Evolutionary conservation across 2,797 vertebrate genomes (phyloP).

Genomic region (Heterohyrax brucei): DNA sequence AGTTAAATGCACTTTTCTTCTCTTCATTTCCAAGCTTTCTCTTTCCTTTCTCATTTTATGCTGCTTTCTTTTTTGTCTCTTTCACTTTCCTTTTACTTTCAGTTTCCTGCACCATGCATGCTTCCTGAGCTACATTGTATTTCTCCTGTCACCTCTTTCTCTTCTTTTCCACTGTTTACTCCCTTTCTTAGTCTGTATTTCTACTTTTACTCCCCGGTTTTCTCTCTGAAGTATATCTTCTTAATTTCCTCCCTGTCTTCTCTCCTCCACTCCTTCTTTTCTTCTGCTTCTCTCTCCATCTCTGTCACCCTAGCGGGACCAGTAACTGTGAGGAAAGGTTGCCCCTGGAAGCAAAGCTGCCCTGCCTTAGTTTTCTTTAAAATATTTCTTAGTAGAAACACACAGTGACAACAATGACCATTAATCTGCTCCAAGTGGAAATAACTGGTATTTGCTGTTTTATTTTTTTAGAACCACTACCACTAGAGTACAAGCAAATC

Average conservation of each 20-base stretch:
- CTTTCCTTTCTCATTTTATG: constrained; percentile 31
- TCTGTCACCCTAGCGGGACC: neutral
- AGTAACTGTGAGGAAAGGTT: neutral
- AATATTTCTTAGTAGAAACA: constrained; percentile 12
- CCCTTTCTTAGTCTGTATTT: neutral
- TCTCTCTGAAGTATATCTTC: constrained; percentile 14
- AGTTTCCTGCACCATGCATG: neutral
- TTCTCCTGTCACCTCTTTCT: neutral
- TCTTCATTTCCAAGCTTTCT: constrained; percentile 1
- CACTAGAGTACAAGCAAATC: neutral
- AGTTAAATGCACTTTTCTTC: neutral
- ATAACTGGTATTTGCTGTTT: constrained; percentile 46
- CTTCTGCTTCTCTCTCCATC: neutral
- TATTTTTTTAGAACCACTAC: constrained; percentile 22
- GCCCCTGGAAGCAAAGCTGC: constrained; percentile 34
- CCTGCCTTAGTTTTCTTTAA: constrained; percentile 53
- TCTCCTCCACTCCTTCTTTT: neutral
- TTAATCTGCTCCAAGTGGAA: neutral
- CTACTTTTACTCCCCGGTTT: neutral
- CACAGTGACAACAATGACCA: constrained; percentile 29
- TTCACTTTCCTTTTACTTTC: neutral
- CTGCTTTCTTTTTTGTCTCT: neutral
- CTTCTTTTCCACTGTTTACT: neutral
- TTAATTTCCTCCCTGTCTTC: neutral
- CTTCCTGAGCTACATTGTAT: neutral